Evolutionary conservation across 2,797 vertebrate species (phyloP), one percentile per base, ranked within the genome.

Genomic region (Microctenopoma steveboyesi): DNA sequence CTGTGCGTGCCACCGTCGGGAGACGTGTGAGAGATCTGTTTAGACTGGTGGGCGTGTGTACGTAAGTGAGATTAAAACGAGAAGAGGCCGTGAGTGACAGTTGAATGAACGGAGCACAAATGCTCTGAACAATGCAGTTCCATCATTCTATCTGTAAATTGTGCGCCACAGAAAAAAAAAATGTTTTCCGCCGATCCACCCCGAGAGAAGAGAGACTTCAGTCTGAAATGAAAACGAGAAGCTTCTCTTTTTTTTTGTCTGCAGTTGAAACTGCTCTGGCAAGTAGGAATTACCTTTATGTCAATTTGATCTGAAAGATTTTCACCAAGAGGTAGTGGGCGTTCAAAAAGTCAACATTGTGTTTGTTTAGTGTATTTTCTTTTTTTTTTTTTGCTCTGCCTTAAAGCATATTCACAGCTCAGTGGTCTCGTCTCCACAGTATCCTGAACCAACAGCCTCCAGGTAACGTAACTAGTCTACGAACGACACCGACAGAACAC

Each of bases 351-450:
- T 76, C 55, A 46, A 64, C 82, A 59, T 59, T 45, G 64, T 64
- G 45, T 68, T 75, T 60, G 54, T 77, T 76, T 27, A 65, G 68
- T 78, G 59, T 86, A 60, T 86, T 79, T 80, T 83, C 81, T 64
- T 84, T 81, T 80, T 83, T 82, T 64, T 84, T 81, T 84, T 84
- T 84, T 85, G 87, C 83, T 88, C 82, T 74, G 78, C 75, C 69
- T 84, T 77, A 81, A 76, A 86, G 63, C 74, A 37, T 84, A 68
- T 78, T 91, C 89, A 90, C 89, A 90, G 85, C 88, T 88, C 86
- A 84, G 81, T 10, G 87, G 89, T 89, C 88, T 87, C 71, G 69
- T 64, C 76, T 63, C 69, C 76, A 58, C 72, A 30, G 60, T 43
- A 73, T 63, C 74, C 71, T 49, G 63, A 83, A 81, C 73, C 59